These are phyloP conservation scores for Drosophila obscura DNA, from an alignment of 1,140 invertebrate genomes.

Conservation along the genomic window DNA sequence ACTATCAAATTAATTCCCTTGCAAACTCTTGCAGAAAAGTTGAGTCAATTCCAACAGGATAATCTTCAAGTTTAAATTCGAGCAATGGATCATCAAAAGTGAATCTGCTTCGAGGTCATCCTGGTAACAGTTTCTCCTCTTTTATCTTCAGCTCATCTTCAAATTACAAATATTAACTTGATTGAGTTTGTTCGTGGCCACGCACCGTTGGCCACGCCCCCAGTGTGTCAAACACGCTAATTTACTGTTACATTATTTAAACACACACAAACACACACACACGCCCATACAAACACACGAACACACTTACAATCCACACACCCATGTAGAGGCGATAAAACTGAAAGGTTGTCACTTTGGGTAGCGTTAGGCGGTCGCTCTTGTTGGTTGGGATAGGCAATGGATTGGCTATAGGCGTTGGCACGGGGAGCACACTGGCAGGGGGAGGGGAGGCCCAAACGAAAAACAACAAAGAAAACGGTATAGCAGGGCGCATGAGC, in stretches of 20 bases:
- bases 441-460: constrained; percentile 15
- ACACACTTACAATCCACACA: constrained; percentile 4
- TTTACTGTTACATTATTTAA: constrained; percentile 82
- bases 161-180: constrained; percentile 72
- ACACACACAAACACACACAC: constrained; percentile 46
- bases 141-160: constrained; percentile 34
- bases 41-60: too few species aligned
- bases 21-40: too few species aligned
- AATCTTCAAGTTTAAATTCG: neutral
- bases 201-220: constrained; percentile 73
- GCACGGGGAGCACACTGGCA: neutral
- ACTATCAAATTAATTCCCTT: too few species aligned
- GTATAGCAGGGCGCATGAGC: constrained; percentile 74
- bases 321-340: constrained; percentile 62
- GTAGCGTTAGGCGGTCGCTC: constrained; percentile 69
- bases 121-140: neutral
- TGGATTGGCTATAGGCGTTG: constrained; percentile 29
- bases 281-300: constrained; percentile 17
- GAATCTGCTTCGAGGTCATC: neutral
- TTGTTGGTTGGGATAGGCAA: constrained; percentile 64
- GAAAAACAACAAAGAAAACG: constrained; percentile 70
- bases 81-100: neutral
- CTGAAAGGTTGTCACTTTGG: constrained; percentile 80
- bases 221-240: constrained; percentile 80
- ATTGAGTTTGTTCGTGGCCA: constrained; percentile 71